Conservation (phyloP, 2,113 vertebrate species). For the Sminthopsis crassicaudata region DNA sequence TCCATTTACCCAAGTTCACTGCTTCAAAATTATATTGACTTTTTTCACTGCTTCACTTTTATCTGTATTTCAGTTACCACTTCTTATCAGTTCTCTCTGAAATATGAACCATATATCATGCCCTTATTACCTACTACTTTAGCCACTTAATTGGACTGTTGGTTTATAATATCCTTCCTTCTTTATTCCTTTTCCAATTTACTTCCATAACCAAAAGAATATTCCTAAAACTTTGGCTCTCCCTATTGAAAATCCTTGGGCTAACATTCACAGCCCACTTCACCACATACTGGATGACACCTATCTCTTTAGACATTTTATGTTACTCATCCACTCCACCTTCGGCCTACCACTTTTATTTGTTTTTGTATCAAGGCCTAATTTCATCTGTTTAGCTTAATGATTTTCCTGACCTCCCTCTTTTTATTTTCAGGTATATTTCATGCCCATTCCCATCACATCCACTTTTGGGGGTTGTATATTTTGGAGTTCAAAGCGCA, state of each 20-base stretch:
- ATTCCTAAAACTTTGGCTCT: background rate
- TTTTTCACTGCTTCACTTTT: background rate
- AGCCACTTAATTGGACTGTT: background rate
- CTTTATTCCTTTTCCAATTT: background rate
- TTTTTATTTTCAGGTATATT: background rate
- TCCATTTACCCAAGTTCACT: background rate
- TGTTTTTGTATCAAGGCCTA: background rate
- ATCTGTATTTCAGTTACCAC: background rate
- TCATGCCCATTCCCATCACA: background rate
- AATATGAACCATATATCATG: background rate
- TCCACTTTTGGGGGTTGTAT: background rate
- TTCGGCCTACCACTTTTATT: background rate
- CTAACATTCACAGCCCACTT: background rate
- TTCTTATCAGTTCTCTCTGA: background rate
- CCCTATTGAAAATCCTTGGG: background rate
- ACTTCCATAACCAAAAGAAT: background rate
- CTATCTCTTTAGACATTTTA: background rate
- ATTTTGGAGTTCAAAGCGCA: background rate
- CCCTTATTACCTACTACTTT: background rate
- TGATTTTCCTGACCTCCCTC: background rate
- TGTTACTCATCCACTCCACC: background rate
- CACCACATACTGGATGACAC: no score
- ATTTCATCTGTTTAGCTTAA: background rate
- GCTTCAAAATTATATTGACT: background rate
- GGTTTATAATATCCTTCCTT: background rate